Evolutionary conservation across 2,888 invertebrate species (phyloP).

Genomic region (Patella caerulea): DNA sequence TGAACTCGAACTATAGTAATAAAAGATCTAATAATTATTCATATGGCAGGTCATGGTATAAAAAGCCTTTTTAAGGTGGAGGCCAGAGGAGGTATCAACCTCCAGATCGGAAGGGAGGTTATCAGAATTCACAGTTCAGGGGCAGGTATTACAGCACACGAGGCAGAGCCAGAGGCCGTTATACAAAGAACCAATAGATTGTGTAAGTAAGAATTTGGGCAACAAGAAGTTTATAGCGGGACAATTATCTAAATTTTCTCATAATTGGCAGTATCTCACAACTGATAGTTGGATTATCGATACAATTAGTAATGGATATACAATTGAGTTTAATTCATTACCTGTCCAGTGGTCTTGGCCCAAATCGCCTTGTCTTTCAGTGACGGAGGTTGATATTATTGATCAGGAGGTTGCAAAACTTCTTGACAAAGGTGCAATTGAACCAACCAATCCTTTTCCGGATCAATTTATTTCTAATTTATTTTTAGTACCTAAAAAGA

Average conservation of each 20-base stretch:
- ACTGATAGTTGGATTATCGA: constrained; percentile 1
- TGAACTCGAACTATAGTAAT: neutral
- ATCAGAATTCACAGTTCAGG: neutral
- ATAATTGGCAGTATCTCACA: neutral
- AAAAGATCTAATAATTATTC: neutral
- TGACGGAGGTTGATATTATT: neutral
- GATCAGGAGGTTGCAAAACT: neutral
- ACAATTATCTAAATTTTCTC: neutral
- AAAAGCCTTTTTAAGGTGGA: neutral
- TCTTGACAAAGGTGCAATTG: neutral
- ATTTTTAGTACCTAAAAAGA: neutral
- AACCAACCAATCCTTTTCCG: neutral
- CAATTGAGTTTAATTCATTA: neutral
- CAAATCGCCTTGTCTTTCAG: neutral
- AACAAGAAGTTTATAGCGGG: neutral
- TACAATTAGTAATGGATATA: neutral
- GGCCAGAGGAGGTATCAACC: constrained; percentile 3
- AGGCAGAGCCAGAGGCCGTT: neutral
- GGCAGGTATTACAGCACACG: neutral
- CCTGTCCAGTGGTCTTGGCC: neutral
- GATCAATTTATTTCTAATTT: neutral
- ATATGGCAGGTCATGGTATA: neutral
- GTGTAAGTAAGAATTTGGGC: neutral
- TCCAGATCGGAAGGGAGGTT: neutral
- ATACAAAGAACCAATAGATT: neutral